Conservation (phyloP, 2,797 vertebrate species). For the Sebastes cheni region DNA sequence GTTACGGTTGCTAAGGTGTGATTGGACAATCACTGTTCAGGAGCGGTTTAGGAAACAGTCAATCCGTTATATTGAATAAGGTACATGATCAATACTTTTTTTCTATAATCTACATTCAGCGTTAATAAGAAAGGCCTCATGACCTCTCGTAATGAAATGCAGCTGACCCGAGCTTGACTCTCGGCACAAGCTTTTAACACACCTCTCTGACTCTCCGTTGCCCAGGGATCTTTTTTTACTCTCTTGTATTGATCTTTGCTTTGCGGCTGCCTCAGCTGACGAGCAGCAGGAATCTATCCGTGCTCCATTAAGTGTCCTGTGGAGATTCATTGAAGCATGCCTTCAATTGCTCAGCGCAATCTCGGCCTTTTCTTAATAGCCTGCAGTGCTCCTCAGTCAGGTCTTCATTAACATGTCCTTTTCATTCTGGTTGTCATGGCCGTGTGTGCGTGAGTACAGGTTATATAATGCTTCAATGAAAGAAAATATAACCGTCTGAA, state of each 20-base stretch:
- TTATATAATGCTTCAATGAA: neutral
- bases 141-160: conserved; percentile 46
- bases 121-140: neutral
- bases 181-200: conserved; percentile 54
- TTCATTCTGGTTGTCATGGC: conserved; percentile 18
- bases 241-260: conserved; percentile 64
- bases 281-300: conserved; percentile 51
- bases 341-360: conserved; percentile 51
- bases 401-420: conserved; percentile 42
- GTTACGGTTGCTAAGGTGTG: too few relatives aligned
- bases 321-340: conserved; percentile 53
- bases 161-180: conserved; percentile 60
- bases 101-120: neutral
- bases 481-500: neutral
- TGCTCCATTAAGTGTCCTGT: conserved; percentile 51
- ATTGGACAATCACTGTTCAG: too few relatives aligned
- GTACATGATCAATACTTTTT: too few relatives aligned
- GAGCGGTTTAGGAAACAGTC: too few relatives aligned
- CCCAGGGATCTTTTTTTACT: conserved; percentile 20
- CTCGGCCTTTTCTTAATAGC: conserved; percentile 36
- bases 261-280: conserved; percentile 59
- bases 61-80: too few relatives aligned
- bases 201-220: conserved; percentile 38
- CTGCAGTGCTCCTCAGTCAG: conserved; percentile 26
- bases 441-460: neutral